Percentiles rank a stretch among this genome's conserved stretches.
Evolutionary conservation across 2,113 vertebrate species (phyloP).

Genomic region (Euleptes europaea): DNA sequence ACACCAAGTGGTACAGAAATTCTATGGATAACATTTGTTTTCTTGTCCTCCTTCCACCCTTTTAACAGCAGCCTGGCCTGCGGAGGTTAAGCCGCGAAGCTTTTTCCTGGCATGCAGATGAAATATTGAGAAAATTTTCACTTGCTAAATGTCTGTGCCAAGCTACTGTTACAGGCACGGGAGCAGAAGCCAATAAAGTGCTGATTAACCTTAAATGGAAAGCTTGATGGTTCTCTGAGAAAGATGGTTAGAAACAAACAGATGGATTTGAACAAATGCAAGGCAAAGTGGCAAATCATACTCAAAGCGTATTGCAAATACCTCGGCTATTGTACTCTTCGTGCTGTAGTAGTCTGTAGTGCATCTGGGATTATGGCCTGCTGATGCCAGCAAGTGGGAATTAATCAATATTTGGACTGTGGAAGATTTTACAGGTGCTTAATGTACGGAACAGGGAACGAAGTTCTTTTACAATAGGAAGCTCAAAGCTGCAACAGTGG

Average conservation of each 20-base stretch:
- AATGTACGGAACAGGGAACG: neutral
- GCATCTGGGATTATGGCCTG: neutral
- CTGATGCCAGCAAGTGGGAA: neutral
- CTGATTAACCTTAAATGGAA: neutral
- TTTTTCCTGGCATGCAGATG: neutral
- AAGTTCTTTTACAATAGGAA: neutral
- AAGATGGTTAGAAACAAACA: neutral
- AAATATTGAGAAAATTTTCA: neutral
- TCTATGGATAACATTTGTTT: neutral
- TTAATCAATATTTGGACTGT: neutral
- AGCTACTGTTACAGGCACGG: neutral
- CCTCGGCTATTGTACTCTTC: neutral
- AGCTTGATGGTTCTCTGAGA: neutral
- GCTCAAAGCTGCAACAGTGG: neutral
- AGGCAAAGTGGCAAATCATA: neutral
- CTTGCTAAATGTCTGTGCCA: neutral
- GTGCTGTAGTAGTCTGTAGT: neutral
- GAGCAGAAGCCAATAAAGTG: neutral
- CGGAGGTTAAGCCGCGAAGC: too few species aligned
- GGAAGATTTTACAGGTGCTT: neutral
- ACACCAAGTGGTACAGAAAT: neutral
- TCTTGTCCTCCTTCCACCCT: neutral
- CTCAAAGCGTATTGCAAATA: neutral
- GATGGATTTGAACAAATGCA: neutral
- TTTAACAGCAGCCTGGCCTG: neutral